Conservation (phyloP, 1,140 invertebrate species). For the Daktulosphaira vitifoliae region DNA sequence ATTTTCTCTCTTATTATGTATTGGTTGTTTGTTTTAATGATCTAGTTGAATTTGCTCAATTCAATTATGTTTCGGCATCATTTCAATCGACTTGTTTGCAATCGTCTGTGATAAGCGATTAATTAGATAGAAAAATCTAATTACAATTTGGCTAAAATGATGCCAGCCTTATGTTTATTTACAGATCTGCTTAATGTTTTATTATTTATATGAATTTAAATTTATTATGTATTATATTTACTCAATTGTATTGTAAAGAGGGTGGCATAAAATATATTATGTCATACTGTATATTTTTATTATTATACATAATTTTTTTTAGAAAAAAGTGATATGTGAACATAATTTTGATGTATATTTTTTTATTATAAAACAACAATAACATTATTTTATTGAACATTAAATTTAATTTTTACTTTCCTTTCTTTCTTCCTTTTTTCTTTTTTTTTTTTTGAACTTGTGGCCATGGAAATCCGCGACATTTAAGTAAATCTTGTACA, state of each 20-base stretch:
- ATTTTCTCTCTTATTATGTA: constrained; percentile 28
- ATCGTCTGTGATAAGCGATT: constrained; percentile 27
- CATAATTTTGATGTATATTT: constrained; percentile 32
- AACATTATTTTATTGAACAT: constrained; percentile 22
- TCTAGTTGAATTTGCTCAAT: constrained; percentile 33
- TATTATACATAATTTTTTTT: constrained; percentile 25
- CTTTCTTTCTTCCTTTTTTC: constrained; percentile 18
- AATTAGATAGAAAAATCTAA: constrained; percentile 24
- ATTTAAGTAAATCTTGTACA: constrained; percentile 66
- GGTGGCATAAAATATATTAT: constrained; percentile 10
- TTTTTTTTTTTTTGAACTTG: constrained; percentile 43
- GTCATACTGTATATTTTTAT: constrained; percentile 20
- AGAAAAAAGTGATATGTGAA: constrained; percentile 30
- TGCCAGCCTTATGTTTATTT: constrained; percentile 32
- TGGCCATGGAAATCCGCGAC: constrained; percentile 72
- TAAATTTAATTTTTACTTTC: constrained; percentile 1
- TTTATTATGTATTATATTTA: constrained; percentile 22
- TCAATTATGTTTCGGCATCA: constrained; percentile 32
- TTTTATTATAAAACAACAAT: constrained; percentile 24
- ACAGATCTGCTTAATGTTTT: constrained; percentile 33
- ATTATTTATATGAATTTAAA: constrained; percentile 19
- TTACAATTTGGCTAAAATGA: constrained; percentile 27
- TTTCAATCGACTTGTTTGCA: constrained; percentile 23
- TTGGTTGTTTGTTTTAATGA: constrained; percentile 32
- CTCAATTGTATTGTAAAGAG: constrained; percentile 25